Conservation (phyloP, 1,140 invertebrate species). For the Eumeta japonica region DNA sequence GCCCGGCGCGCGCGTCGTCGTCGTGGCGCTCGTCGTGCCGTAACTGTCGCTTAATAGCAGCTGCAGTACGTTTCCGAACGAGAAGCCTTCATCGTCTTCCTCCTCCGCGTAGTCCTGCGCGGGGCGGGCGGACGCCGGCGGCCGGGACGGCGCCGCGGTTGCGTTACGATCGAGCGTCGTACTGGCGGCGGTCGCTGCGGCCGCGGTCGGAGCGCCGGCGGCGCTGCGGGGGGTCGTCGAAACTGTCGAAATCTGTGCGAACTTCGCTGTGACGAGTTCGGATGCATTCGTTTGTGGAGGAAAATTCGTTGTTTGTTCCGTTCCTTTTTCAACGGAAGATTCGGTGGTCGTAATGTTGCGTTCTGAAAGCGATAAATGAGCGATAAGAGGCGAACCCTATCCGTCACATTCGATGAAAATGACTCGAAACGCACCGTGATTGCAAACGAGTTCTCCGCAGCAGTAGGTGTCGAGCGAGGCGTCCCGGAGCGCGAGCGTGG, state of each 20-base stretch:
- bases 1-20: conserved; percentile 14
- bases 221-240: not conserved
- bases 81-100: conserved; percentile 55
- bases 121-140: not conserved
- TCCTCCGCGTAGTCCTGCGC: conserved; percentile 35
- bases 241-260: not conserved
- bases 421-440: conserved; percentile 24
- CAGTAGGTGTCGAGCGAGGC: too few species aligned
- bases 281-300: too few species aligned
- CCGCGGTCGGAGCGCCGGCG: not conserved
- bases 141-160: not conserved
- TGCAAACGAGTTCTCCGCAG: conserved; percentile 38
- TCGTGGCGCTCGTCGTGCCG: conserved; percentile 30
- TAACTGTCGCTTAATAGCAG: conserved; percentile 55
- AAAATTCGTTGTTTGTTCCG: too few species aligned
- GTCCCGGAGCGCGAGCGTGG: conserved; percentile 8
- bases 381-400: too few species aligned
- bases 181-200: not conserved
- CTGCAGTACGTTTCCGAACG: conserved; percentile 60
- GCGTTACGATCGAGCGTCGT: not conserved
- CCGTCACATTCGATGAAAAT: too few species aligned
- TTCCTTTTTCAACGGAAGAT: too few species aligned
- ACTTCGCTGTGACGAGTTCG: too few species aligned
- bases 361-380: too few species aligned
- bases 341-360: too few species aligned